phyloP scores from a whole-genome alignment of 2,113 vertebrate species.

The Laticauda colubrina region DNA sequence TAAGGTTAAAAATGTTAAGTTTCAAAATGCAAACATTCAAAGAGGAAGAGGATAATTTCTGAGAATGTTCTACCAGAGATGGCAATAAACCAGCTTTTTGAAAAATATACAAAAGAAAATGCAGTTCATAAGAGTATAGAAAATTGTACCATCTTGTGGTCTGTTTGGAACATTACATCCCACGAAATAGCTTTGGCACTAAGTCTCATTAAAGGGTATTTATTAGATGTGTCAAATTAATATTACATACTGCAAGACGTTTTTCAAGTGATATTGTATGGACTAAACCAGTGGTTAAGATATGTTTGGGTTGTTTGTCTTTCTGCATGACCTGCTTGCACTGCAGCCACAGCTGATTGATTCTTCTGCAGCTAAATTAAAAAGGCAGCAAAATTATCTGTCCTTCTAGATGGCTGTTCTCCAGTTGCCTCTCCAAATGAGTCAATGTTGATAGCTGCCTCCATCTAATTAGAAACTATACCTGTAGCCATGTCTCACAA shows the following conservation, averaged over 20 bases:
- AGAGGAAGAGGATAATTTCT: not conserved
- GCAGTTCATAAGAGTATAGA: not conserved
- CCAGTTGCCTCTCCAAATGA: not conserved
- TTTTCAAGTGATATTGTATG: not conserved
- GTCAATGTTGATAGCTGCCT: not conserved
- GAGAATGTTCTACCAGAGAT: not conserved
- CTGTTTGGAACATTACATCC: not conserved
- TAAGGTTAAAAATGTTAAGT: not conserved
- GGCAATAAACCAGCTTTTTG: not conserved
- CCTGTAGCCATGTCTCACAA: not conserved
- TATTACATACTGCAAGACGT: not conserved
- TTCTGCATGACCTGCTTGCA: not conserved
- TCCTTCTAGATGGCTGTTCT: not conserved
- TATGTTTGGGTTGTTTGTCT: not conserved
- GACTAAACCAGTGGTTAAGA: not conserved
- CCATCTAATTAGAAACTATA: not conserved
- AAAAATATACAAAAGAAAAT: not conserved
- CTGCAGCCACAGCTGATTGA: not conserved
- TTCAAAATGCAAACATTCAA: not conserved
- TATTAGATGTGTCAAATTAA: not conserved
- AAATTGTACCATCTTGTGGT: not conserved
- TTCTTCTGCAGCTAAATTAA: not conserved
- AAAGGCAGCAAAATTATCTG: not conserved
- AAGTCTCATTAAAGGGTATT: not conserved
- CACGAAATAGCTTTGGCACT: not conserved